Evolutionary conservation across 2,888 invertebrate species (phyloP), one percentile per base, ranked within the genome.

Genomic region (Idaea straminata): DNA sequence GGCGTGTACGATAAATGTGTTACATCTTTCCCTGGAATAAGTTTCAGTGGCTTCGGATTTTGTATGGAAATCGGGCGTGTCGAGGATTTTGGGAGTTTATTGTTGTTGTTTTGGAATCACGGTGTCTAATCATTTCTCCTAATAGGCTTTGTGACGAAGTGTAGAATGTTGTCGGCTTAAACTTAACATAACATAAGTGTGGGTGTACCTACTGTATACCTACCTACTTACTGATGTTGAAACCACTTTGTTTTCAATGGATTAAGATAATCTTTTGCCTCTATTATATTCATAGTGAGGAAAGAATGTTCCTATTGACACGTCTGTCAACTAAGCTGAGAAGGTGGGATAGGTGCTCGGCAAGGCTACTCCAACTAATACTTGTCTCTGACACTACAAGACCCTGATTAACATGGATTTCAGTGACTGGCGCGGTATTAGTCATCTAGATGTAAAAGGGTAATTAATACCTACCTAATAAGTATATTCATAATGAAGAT

Each of bases 1-100:
- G 68, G 65, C 67, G 72, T 59, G 10, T 59, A 59, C 25, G 59
- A 59, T 59, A 59, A 59, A 59, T 59, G 59, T 59, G 59, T 59
- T 59, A 59, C 59, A 34, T 59, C 59, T 59, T 34, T 13, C 25
- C 59, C 34, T 59, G 25, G 34, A 59, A 59, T 59, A 59, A 34
- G 59, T 59, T 59, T 59, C 34, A 34, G 59, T 59, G 58, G 16
- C 16, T 15, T 7, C 15, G 58, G 58, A 59, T 59, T 59, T 59
- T 59, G 16, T 7, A 59, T 16, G 15, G n/a, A 59, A 59, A 59
- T 59, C 16, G 58, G 58, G 58, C 16, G 16, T 15, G 47, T 47
- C 47, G 47, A 47, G 47, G 47, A 47, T 47, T 47, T 47, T 47
- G 47, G 47, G 47, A 7, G 47, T 47, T 47, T 10, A 47, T 47